Base-by-base conservation (phyloP, 2,797 vertebrate genomes). In the Typhlichthys eigenmanni region DNA sequence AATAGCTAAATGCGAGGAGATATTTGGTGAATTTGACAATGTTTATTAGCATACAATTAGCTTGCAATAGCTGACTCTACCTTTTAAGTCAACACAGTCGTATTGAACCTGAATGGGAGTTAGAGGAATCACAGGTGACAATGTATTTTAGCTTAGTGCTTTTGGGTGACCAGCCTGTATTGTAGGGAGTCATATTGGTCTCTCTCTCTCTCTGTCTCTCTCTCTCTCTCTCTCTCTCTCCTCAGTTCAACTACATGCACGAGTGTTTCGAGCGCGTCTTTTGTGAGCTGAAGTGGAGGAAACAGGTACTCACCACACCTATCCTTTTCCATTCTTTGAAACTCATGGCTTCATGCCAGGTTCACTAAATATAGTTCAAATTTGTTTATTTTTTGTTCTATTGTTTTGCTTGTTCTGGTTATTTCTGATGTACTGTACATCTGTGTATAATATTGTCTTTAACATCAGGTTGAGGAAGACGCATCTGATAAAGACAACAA, bases 221-320 rank as follows among this genome's bases (percentile, higher is more conserved):
- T 50, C 48, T 50, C 49, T 5, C 16, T 52, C 50, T 50, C 48
- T 50, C 49, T 5, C 16, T 17, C 16, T 17, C 16, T 17, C 16
- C 16, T 17, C 89, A 98, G 96, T 98, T 96, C 81, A 98, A 97
- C 93, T 98, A 98, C 90, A 98, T 98, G 97, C 96, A 98, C 12
- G 97, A 98, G 82, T 98, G 97, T 89, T 98, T 98, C 6, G 97
- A 98, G 85, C 92, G 97, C 14, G 93, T 98, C 66, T 98, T 98
- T 94, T 98, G 96, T 84, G 96, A 98, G 88, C 94, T 98, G 83
- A 98, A 95, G 89, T 98, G 96, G 96, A 94, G 95, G 89, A 98
- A 97, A 92, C 96, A 96, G 96, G 97, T 98, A 92, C 92, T 78
- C 59, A 65, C 85, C 78, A 66, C 90, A 84, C 90, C 88, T 87